Evolutionary conservation across 2,888 invertebrate genomes (phyloP).

Genomic region (Ptilodon capucinus): DNA sequence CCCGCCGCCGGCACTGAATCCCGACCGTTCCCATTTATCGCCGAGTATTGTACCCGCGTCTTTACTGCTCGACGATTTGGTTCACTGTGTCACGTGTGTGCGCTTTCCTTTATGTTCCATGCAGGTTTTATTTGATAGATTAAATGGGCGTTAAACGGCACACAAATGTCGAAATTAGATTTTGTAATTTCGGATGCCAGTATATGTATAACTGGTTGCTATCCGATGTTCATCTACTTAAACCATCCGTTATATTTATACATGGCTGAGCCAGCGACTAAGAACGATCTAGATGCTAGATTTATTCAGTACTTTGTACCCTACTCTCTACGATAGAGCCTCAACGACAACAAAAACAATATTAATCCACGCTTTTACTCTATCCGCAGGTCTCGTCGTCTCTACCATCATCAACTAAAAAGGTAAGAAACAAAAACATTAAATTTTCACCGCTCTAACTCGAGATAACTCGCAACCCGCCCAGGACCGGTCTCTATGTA

Average conservation of each 20-base stretch:
- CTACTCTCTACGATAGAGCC: too few species aligned
- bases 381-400: not conserved
- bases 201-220: too few species aligned
- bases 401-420: not conserved
- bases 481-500: constrained; percentile 4
- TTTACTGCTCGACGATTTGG: constrained; percentile 46
- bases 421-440: not conserved
- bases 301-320: too few species aligned
- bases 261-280: too few species aligned
- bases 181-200: too few species aligned
- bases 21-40: constrained; percentile 70
- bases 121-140: too few species aligned
- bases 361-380: not conserved
- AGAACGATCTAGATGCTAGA: too few species aligned
- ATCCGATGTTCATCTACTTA: too few species aligned
- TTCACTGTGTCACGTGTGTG: constrained; percentile 39
- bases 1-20: constrained; percentile 59
- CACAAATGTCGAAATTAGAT: too few species aligned
- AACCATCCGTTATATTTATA: too few species aligned
- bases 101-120: constrained; percentile 14
- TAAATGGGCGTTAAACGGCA: too few species aligned
- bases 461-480: not conserved
- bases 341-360: too few species aligned
- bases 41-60: constrained; percentile 51
- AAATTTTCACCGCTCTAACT: not conserved